Evolutionary conservation across 2,797 vertebrate genomes (phyloP).

Genomic region (Enteromius thamalakanensis): DNA sequence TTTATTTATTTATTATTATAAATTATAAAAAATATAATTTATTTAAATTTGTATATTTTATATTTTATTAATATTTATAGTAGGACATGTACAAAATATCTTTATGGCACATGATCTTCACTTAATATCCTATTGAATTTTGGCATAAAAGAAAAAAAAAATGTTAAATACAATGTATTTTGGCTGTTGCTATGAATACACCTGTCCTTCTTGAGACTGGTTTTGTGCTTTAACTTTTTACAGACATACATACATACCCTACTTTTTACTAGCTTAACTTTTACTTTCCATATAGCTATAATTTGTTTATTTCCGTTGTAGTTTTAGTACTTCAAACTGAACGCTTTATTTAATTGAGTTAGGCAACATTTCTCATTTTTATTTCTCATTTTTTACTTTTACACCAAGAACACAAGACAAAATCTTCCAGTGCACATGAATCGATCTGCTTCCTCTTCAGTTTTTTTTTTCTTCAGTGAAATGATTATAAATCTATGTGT

Average conservation of each 20-base stretch:
- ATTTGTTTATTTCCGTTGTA: neutral
- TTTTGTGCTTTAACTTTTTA: too few species aligned
- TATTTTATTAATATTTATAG: too few species aligned
- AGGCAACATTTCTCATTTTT: neutral
- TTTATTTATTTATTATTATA: too few species aligned
- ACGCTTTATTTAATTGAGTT: neutral
- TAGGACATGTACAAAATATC: too few species aligned
- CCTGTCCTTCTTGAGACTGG: too few species aligned
- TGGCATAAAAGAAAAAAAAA: too few species aligned
- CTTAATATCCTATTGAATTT: too few species aligned
- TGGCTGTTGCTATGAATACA: too few species aligned
- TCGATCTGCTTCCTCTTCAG: neutral
- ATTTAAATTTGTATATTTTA: too few species aligned
- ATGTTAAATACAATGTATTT: too few species aligned
- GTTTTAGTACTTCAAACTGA: neutral
- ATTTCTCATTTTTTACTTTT: neutral
- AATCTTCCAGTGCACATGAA: neutral
- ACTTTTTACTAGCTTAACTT: neutral
- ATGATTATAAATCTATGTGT: conserved; percentile 45
- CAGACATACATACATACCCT: neutral
- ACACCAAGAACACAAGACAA: neutral
- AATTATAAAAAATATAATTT: too few species aligned
- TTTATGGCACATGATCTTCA: too few species aligned
- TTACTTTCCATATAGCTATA: neutral
- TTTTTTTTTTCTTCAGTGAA: neutral